Evolutionary conservation across 1,140 invertebrate genomes (phyloP), one percentile per base, ranked within the genome.

Genomic region (Holcopasites calliopsidis): DNA sequence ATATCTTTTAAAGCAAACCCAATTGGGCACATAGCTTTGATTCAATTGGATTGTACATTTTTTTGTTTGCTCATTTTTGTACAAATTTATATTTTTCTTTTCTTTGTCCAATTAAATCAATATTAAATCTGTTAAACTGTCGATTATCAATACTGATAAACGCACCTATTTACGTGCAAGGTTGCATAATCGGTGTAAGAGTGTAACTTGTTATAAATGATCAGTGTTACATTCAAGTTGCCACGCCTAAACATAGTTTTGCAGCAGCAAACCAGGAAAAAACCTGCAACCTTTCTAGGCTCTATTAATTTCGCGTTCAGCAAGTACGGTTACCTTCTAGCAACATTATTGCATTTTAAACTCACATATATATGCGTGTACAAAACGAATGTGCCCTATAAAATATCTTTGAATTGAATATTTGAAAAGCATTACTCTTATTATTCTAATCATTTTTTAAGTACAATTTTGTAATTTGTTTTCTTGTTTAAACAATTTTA

Each of bases 181-280:
- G n/a, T 71, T 50, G 42, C 42, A 49, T 38, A 71, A 47, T 55
- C 23, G 21, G 3, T 0, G 61, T 28, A 23, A 28, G 65, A 68
- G 44, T 50, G 21, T 31, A 55, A 44, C 23, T 31, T 49, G 7
- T 55, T 54, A 71, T 61, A 61, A 35, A 61, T 18, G n/a, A 69
- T 69, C 55, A 35, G n/a, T 61, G 16, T 2, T 26, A 13, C 31
- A 60, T 60, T 60, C 21, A 10, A 6, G 31, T 31, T 55, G 65
- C 42, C 13, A 55, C 42, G 28, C 57, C 68, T 50, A 49, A 49
- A 49, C 21, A n/a, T 31, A 11, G 28, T 44, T 44, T 35, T 65
- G 28, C 23, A 44, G n/a, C 11, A 57, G 52, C 8, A 16, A 54
- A 1, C 2, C 3, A 1, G 18, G 4, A 44, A 61, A 61, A 42